These are phyloP conservation scores for Tachysurus vachellii DNA, from an alignment of 2,113 vertebrate genomes.

Conservation along the genomic window DNA sequence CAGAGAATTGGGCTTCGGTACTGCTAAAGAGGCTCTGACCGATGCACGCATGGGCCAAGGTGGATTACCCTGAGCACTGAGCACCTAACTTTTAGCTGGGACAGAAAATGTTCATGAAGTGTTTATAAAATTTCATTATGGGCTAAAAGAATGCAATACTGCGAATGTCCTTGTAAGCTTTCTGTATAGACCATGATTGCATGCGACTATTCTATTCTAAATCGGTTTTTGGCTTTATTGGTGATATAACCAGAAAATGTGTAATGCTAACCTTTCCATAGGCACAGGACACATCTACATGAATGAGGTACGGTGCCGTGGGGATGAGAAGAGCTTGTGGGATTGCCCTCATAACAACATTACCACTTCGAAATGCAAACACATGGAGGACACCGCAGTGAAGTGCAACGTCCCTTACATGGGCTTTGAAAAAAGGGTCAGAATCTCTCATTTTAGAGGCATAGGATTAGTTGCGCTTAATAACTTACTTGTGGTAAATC, in stretches of 20 bases:
- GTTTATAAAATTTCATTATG: background rate
- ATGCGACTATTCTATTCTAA: background rate
- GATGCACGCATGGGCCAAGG: slow-evolving; percentile 95
- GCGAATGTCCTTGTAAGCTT: background rate
- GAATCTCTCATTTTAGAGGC: slow-evolving; percentile 36
- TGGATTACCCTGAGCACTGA: slow-evolving; percentile 51
- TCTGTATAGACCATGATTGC: background rate
- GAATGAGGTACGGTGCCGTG: slow-evolving; percentile 87
- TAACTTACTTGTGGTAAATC: background rate
- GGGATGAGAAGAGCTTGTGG: slow-evolving; percentile 85
- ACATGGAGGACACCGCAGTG: slow-evolving; percentile 81
- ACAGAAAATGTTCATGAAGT: background rate
- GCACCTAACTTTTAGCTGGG: background rate
- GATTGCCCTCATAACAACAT: slow-evolving; percentile 87
- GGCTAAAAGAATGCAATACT: background rate
- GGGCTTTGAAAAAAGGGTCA: slow-evolving; percentile 87
- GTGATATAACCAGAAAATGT: background rate
- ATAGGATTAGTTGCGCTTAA: background rate
- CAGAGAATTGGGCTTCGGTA: slow-evolving; percentile 93
- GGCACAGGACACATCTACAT: slow-evolving; percentile 91
- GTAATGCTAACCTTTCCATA: slow-evolving; percentile 53
- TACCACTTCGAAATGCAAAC: slow-evolving; percentile 85
- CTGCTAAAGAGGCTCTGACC: slow-evolving; percentile 87
- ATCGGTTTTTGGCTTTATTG: background rate
- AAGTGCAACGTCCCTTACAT: slow-evolving; percentile 91